A percentile compares a stretch with the other conserved stretches of the same genome.
phyloP scores from a whole-genome alignment of 2,888 invertebrate species.

The Boloria euphrosyne region DNA sequence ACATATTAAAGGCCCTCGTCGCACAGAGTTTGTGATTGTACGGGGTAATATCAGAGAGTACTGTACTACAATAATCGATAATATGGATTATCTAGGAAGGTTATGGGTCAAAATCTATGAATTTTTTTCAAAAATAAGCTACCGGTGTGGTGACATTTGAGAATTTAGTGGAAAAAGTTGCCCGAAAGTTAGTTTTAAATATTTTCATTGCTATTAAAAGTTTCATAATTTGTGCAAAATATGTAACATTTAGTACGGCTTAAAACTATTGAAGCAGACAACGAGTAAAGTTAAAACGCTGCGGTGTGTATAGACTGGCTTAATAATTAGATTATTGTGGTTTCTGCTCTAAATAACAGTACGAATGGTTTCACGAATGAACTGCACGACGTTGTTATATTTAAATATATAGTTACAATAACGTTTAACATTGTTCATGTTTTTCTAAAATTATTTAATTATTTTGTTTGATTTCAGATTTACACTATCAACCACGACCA shows the following conservation, averaged over 20 bases:
- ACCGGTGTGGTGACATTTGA: no score
- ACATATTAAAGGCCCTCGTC: no score
- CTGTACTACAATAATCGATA: no score
- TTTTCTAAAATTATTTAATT: neutral
- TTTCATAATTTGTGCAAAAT: constrained; percentile 12
- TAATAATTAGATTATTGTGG: constrained; percentile 50
- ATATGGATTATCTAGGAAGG: no score
- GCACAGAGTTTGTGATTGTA: no score
- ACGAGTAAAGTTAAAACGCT: constrained; percentile 42
- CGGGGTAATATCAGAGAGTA: no score
- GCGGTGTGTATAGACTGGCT: constrained; percentile 42
- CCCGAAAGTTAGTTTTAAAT: no score
- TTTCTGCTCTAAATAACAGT: constrained; percentile 46
- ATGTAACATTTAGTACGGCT: constrained; percentile 33
- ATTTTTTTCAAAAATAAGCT: no score
- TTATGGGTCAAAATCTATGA: no score
- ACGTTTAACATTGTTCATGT: neutral
- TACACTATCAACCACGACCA: constrained; percentile 85
- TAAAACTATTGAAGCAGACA: constrained; percentile 36
- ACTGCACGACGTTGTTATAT: constrained; percentile 28
- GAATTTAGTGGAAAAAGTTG: no score
- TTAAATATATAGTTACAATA: neutral
- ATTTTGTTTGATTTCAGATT: constrained; percentile 70
- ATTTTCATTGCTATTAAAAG: neutral
- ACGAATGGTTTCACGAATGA: constrained; percentile 43